Percentiles rank a stretch among this genome's conserved stretches.
phyloP scores from a whole-genome alignment of 2,888 invertebrate genomes.

The Prostheceraeus crozeri region DNA sequence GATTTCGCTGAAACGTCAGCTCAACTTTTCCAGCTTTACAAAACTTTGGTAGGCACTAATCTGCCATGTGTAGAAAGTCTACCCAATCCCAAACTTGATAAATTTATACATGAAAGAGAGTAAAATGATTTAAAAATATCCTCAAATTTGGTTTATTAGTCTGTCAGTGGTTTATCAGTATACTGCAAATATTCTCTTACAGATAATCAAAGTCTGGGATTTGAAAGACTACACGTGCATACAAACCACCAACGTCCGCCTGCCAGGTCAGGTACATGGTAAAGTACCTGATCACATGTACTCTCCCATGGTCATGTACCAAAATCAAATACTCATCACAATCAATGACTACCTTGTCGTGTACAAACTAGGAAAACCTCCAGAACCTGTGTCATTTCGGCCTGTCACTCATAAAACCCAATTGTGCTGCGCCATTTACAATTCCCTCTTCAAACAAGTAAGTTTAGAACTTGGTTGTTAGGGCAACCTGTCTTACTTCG shows the following conservation, averaged over 20 bases:
- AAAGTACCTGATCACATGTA: slow-evolving; percentile 48
- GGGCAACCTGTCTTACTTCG: too few relatives aligned
- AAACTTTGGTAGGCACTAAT: too few relatives aligned
- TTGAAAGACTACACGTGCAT: slow-evolving; percentile 52
- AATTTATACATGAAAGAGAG: too few relatives aligned
- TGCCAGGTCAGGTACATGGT: slow-evolving; percentile 52
- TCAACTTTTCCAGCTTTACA: too few relatives aligned
- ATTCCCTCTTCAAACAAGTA: slow-evolving; percentile 53
- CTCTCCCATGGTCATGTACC: slow-evolving; percentile 44
- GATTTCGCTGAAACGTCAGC: too few relatives aligned
- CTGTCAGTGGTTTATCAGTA: too few relatives aligned
- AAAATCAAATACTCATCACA: slow-evolving; percentile 47
- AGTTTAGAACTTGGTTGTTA: too few relatives aligned
- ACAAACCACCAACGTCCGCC: slow-evolving; percentile 52
- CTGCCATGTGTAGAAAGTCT: too few relatives aligned
- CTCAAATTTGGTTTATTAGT: too few relatives aligned
- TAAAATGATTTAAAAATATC: too few relatives aligned
- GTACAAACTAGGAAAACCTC: slow-evolving; percentile 45
- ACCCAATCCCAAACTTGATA: too few relatives aligned
- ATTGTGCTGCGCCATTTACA: slow-evolving; percentile 54
- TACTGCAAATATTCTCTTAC: too few relatives aligned
- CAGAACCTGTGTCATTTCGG: background rate
- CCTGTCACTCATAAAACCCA: slow-evolving; percentile 45
- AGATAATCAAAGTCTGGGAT: slow-evolving; percentile 57
- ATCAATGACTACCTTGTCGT: slow-evolving; percentile 55